Base-by-base conservation (phyloP, 2,888 invertebrate species). In the Eurytoma adleriae region DNA sequence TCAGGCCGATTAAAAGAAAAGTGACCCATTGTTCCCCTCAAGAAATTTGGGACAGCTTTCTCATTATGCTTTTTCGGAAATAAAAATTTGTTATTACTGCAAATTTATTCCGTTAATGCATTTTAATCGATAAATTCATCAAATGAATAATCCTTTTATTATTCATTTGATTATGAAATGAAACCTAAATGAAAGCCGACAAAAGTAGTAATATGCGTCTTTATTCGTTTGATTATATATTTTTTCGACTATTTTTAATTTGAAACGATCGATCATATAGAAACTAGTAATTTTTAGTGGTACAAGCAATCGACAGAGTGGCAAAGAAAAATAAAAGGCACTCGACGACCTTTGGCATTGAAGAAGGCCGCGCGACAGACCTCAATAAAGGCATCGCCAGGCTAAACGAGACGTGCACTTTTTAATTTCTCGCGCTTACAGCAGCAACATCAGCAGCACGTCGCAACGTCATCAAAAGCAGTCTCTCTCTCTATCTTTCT, bases 1-100 rank as follows among this genome's bases (percentile, higher is more conserved):
- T 76, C 76, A 76, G 68, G 30, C 30, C 69, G 61, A 76, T 62
- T 69, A 61, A 76, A 76, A 69, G 68, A 59, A 68, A 76, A 76
- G 61, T 69, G 61, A 62, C 30, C 48, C 61, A 69, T 69, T 76
- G 69, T 76, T 40, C 54, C 4, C 7, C 10, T 24, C 57, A 4
- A 67, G 48, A 56, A 54, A 75, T 68, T 54, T 52, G 61, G 75
- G 68, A 27, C 75, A 68, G 61, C 20, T 50, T 61, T 18, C 18
- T n/a, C 68, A 68, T 40, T 40, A 40, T 40, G 40, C 40, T 27
- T 30, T 67, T 30, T 52, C 18, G 16, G 68, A 52, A 68, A 7
- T 27, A 67, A 68, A n/a, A 74, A 48, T 50, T 59, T 61, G 18
- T 50, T 27, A 27, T 24, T 68, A 57, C 70, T 57, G n/a, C n/a